phyloP scores from a whole-genome alignment of 2,113 vertebrate species.

The Phyllostomus hastatus region DNA sequence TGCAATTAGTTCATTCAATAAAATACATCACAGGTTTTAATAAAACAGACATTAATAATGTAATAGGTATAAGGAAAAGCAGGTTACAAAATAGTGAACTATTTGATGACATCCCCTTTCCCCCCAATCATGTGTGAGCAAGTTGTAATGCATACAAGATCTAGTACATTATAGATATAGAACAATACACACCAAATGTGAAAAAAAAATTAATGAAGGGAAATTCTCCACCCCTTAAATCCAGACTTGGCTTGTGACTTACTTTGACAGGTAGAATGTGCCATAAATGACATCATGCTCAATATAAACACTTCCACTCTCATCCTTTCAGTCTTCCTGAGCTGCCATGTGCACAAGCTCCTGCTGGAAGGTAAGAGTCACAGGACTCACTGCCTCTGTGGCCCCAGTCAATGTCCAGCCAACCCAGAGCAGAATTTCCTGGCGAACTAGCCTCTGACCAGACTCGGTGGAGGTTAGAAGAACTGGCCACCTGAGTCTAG shows the following conservation, averaged over 20 bases:
- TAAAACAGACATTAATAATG: neutral
- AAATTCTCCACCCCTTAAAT: neutral
- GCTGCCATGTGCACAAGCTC: neutral
- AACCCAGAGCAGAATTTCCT: neutral
- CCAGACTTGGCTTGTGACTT: neutral
- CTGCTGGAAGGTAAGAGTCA: neutral
- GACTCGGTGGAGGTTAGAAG: neutral
- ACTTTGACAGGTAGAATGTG: neutral
- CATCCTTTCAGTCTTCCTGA: neutral
- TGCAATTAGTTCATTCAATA: neutral
- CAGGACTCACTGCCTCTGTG: neutral
- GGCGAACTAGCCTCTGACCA: neutral
- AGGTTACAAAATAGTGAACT: neutral
- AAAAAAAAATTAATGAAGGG: neutral
- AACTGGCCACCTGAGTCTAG: neutral
- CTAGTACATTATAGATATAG: neutral
- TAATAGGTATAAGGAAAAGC: neutral
- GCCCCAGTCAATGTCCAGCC: neutral
- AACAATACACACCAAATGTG: neutral
- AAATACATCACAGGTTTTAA: neutral
- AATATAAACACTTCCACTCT: neutral
- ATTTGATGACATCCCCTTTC: neutral
- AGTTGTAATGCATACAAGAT: neutral
- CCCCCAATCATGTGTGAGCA: neutral
- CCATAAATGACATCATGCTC: neutral